Conservation (phyloP, 2,797 vertebrate species). For the Chelon labrosus region DNA sequence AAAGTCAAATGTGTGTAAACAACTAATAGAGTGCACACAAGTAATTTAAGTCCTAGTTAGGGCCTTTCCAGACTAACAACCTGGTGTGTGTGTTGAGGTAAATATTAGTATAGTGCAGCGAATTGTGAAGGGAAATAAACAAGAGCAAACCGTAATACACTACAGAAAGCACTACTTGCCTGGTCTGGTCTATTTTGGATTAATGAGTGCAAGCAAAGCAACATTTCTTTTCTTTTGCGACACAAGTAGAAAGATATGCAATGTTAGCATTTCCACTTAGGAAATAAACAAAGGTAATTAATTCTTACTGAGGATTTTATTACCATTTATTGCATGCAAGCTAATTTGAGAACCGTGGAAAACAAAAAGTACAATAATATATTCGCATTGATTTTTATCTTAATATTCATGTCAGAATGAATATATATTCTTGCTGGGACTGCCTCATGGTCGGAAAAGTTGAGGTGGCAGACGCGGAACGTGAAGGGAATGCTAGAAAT, state of each 20-base stretch:
- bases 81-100: not conserved
- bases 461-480: conserved; percentile 9
- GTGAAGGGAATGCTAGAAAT: conserved; percentile 6
- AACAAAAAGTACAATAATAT: conserved; percentile 2
- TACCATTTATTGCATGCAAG: conserved; percentile 29
- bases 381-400: not conserved
- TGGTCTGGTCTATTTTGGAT: conserved; percentile 60
- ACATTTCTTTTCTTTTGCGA: conserved; percentile 62
- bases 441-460: not conserved
- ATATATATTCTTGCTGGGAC: not conserved
- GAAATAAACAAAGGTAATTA: conserved; percentile 42
- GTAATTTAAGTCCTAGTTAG: too few species aligned
- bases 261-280: conserved; percentile 42
- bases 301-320: conserved; percentile 33
- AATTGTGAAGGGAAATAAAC: not conserved
- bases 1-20: too few species aligned
- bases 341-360: conserved; percentile 25
- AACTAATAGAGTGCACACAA: too few species aligned
- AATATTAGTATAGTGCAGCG: not conserved
- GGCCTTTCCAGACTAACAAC: too few species aligned
- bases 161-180: conserved; percentile 3
- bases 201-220: conserved; percentile 68
- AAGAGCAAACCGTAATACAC: too few species aligned
- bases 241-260: conserved; percentile 40
- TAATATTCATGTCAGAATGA: not conserved